Percentiles rank a stretch among this genome's conserved stretches.
phyloP scores from a whole-genome alignment of 2,113 vertebrate genomes.

The human region GRCh38 chr13:66414501-66415000 shows the following conservation, averaged over 20 bases:
- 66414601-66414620: not conserved
- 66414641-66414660: not conserved
- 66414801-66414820: not conserved
- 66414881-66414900: not conserved
- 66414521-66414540: conserved; percentile 16
- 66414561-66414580: not conserved
- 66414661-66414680: not conserved
- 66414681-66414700: conserved; percentile 6
- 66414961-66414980: not conserved
- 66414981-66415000: not conserved
- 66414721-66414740: not conserved
- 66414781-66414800: not conserved
- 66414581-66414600: not conserved
- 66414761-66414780: not conserved
- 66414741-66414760: not conserved
- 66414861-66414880: not conserved
- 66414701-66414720: not conserved
- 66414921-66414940: not conserved
- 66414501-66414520: not conserved
- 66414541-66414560: not conserved
- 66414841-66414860: not conserved
- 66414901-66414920: not conserved
- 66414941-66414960: not conserved
- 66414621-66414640: not conserved
- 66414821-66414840: conserved; percentile 41